Percentiles rank a stretch among this genome's conserved stretches.
phyloP scores from a whole-genome alignment of 2,113 vertebrate species.

The Nothocercus julius region DNA sequence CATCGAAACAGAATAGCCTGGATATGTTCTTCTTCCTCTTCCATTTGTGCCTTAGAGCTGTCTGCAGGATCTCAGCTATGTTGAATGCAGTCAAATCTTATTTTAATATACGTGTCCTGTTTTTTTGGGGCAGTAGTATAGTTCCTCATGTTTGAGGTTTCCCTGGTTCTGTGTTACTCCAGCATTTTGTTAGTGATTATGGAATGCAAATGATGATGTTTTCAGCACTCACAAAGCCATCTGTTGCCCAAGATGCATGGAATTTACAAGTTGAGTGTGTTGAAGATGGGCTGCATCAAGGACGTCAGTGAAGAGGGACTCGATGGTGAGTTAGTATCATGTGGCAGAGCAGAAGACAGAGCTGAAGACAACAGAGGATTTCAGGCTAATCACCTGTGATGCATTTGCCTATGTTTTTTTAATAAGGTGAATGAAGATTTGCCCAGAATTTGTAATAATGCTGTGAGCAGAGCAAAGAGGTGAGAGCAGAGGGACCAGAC shows the following conservation, averaged over 20 bases:
- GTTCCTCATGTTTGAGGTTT: background rate
- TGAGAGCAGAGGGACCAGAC: background rate
- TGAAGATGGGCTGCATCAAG: background rate
- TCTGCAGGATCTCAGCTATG: background rate
- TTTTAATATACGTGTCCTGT: background rate
- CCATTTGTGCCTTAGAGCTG: background rate
- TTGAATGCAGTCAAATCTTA: background rate
- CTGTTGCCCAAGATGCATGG: background rate
- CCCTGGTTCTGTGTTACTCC: background rate
- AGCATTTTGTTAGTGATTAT: background rate
- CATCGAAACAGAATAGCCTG: background rate
- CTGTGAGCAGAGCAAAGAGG: background rate
- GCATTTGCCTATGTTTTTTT: background rate
- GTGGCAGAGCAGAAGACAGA: background rate
- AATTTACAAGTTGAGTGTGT: background rate
- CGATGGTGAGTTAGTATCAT: background rate
- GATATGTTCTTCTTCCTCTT: background rate
- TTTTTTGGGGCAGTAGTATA: background rate
- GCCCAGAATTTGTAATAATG: background rate
- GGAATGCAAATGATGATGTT: background rate
- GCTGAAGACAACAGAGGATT: background rate
- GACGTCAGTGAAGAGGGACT: background rate
- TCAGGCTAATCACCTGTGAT: background rate
- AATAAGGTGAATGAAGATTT: background rate
- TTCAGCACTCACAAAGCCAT: background rate